Evolutionary conservation across 2,797 vertebrate genomes (phyloP).

Genomic region (Eupleurogrammus muticus): DNA sequence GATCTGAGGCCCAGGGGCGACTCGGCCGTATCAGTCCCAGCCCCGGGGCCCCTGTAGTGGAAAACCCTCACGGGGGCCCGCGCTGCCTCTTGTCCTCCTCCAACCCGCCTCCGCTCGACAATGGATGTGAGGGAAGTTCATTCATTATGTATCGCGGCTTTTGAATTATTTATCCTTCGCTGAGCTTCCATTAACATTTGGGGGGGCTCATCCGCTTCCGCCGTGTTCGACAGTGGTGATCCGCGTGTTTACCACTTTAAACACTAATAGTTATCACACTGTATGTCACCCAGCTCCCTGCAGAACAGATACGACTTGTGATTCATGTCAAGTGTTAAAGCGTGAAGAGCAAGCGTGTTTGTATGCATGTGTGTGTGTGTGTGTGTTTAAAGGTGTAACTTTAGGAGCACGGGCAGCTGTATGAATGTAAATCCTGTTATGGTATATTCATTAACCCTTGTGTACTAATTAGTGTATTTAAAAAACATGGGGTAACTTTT

Average conservation of each 20-base stretch:
- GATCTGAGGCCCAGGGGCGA: conserved; percentile 42
- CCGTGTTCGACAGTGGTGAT: conserved; percentile 47
- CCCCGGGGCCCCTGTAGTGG: conserved; percentile 17
- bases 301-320: conserved; percentile 39
- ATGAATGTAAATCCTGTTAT: conserved; percentile 36
- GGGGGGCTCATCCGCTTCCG: conserved; percentile 41
- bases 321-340: conserved; percentile 50
- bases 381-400: conserved; percentile 23
- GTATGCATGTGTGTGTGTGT: not conserved
- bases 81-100: conserved; percentile 51
- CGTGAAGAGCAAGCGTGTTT: not conserved
- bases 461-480: conserved; percentile 37
- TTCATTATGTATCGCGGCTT: conserved; percentile 71
- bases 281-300: conserved; percentile 46
- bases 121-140: conserved; percentile 68
- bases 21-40: conserved; percentile 46
- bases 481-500: conserved; percentile 22
- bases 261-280: conserved; percentile 46
- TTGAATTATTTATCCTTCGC: conserved; percentile 69
- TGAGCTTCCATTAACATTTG: conserved; percentile 61
- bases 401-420: not conserved
- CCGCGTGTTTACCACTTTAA: conserved; percentile 49
- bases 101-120: conserved; percentile 45
- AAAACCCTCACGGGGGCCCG: conserved; percentile 30
- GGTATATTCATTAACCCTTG: conserved; percentile 41